A percentile compares a stretch with the other conserved stretches of the same genome.
Conservation (phyloP, 2,113 vertebrate species). For the Corapipo altera region DNA sequence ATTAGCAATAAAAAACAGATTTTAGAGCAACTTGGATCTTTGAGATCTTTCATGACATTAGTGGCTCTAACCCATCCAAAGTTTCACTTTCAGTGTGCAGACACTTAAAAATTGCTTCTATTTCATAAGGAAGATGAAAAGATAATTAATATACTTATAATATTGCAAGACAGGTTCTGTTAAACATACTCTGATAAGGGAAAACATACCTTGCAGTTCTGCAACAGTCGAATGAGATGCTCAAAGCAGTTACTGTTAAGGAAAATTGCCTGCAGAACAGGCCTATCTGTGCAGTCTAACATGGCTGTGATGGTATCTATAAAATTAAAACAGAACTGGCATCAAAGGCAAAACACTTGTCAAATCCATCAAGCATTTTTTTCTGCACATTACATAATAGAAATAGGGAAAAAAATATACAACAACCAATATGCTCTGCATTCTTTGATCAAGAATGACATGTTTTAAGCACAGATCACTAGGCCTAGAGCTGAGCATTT, state of each 20-base stretch:
- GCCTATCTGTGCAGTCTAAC: conserved; percentile 94
- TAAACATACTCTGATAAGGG: not conserved
- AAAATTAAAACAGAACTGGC: conserved; percentile 55
- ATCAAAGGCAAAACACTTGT: conserved; percentile 8
- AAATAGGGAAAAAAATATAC: not conserved
- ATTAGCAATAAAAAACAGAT: not conserved
- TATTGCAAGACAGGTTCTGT: not conserved
- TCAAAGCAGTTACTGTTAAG: conserved; percentile 99
- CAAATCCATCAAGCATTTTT: not conserved
- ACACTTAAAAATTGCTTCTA: not conserved
- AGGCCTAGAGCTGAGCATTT: not conserved
- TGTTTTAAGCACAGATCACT: not conserved
- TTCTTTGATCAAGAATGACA: not conserved
- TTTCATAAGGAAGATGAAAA: not conserved
- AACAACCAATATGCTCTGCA: not conserved
- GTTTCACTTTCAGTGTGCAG: not conserved
- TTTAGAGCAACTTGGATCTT: not conserved
- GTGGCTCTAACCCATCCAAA: not conserved
- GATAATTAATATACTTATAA: not conserved
- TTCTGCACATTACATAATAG: not conserved
- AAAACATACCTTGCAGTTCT: conserved; percentile 95
- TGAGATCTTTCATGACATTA: not conserved
- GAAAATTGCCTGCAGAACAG: conserved; percentile 97
- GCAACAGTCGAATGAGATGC: conserved; percentile 92
- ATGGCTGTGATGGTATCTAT: conserved; percentile 95